Evolutionary conservation across 2,888 invertebrate species (phyloP).

Genomic region (Tenodera sinensis): DNA sequence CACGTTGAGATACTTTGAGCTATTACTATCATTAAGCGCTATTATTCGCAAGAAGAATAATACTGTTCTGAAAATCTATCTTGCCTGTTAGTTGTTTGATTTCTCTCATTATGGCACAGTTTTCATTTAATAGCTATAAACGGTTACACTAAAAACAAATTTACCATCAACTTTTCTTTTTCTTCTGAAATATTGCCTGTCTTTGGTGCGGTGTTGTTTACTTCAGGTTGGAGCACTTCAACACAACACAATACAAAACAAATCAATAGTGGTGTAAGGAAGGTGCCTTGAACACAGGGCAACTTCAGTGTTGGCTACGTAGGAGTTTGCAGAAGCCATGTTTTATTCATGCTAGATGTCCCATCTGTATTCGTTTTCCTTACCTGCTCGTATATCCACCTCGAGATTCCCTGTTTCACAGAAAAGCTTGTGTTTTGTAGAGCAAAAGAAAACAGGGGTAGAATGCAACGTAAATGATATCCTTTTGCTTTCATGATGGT

Average conservation of each 20-base stretch:
- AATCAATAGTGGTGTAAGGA: background rate
- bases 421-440: background rate
- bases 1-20: no score
- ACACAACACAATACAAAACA: background rate
- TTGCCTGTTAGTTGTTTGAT: no score
- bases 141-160: no score
- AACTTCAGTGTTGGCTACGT: background rate
- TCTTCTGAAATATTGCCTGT: background rate
- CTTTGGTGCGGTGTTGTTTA: background rate
- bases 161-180: no score
- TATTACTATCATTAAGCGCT: no score
- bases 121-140: no score
- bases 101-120: no score
- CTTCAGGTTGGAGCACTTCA: background rate
- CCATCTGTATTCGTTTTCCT: background rate
- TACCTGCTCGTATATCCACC: background rate
- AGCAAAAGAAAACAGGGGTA: background rate
- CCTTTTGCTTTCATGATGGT: background rate
- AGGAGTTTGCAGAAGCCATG: background rate
- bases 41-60: no score
- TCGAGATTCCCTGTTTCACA: background rate
- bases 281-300: background rate
- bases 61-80: no score
- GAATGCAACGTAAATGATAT: background rate
- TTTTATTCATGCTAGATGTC: background rate